phyloP scores from a whole-genome alignment of 2,113 vertebrate genomes.

The Ptychochromis oligacanthus region DNA sequence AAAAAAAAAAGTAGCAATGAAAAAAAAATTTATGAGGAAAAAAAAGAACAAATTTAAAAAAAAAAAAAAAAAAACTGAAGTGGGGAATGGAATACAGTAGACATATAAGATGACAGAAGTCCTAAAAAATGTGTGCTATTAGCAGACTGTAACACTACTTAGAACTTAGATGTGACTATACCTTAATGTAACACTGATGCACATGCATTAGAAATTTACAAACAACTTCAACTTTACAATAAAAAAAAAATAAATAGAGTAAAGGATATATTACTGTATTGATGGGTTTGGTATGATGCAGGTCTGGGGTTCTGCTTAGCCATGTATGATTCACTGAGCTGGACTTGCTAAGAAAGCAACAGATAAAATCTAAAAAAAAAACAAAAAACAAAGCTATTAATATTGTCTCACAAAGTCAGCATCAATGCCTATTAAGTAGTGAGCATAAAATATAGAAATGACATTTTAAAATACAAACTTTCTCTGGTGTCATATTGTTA shows the following conservation, averaged over 20 bases:
- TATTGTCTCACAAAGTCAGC: neutral
- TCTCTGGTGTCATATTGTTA: conserved; percentile 1
- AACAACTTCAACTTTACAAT: neutral
- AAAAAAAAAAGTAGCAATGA: too few relatives aligned
- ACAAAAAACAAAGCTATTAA: neutral
- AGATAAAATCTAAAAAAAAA: neutral
- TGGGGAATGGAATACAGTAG: neutral
- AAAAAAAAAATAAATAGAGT: neutral
- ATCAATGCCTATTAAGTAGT: neutral
- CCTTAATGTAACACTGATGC: too few relatives aligned
- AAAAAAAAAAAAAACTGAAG: neutral
- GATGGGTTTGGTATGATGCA: neutral
- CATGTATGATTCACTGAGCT: neutral
- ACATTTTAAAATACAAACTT: neutral
- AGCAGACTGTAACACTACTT: neutral
- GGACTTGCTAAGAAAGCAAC: neutral
- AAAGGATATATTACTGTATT: neutral
- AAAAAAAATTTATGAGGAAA: too few relatives aligned
- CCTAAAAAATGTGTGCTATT: neutral
- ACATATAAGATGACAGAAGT: neutral
- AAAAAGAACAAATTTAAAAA: too few relatives aligned
- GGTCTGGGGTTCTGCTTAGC: neutral
- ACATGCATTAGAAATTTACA: neutral
- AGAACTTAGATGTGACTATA: neutral
- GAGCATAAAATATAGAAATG: neutral